Evolutionary conservation across 2,113 vertebrate species (phyloP).

Genomic region (Henicopernis longicauda): DNA sequence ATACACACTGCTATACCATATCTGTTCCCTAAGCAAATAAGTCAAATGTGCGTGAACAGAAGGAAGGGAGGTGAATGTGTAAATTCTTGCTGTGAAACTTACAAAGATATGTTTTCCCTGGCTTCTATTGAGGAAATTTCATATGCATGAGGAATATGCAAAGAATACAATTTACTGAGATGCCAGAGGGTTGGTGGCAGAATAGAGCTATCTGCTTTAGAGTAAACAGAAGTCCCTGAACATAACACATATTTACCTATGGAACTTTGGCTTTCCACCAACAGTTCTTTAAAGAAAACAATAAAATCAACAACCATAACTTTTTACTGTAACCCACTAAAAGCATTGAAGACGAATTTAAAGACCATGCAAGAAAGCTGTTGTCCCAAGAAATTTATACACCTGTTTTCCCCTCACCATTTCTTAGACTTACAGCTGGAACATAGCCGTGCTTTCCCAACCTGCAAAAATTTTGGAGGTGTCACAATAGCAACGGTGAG

Average conservation of each 20-base stretch:
- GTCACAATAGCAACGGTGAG: neutral
- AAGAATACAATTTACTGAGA: neutral
- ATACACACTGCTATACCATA: neutral
- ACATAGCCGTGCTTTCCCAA: neutral
- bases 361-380: neutral
- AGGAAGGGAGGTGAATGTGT: neutral
- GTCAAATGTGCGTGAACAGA: neutral
- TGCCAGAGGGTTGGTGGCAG: neutral
- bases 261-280: neutral
- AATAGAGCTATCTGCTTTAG: neutral
- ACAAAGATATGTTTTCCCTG: neutral
- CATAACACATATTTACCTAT: neutral
- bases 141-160: neutral
- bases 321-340: neutral
- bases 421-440: neutral
- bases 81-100: neutral
- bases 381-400: neutral
- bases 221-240: neutral
- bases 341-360: neutral
- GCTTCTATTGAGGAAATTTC: neutral
- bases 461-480: neutral
- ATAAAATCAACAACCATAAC: neutral
- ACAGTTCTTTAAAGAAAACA: neutral
- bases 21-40: neutral
- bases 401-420: neutral